phyloP scores from a whole-genome alignment of 2,113 vertebrate genomes.

The Herpetotheres cachinnans region DNA sequence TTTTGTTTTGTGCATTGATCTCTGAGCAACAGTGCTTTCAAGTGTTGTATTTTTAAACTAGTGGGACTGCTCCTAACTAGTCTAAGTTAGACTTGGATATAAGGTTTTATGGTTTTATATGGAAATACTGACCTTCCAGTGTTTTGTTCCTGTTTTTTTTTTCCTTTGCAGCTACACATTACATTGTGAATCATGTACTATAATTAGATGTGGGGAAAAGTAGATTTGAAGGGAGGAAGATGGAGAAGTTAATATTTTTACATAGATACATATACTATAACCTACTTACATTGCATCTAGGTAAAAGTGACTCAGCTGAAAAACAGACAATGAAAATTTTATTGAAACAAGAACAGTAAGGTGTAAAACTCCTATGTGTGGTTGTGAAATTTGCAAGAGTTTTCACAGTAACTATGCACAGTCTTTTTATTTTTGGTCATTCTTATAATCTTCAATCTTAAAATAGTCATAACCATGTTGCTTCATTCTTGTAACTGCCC shows the following conservation, averaged over 20 bases:
- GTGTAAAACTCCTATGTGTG: neutral
- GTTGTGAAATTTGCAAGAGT: neutral
- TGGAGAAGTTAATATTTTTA: neutral
- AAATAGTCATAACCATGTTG: neutral
- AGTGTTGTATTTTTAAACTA: neutral
- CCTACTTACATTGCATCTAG: neutral
- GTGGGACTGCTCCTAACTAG: neutral
- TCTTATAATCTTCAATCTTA: neutral
- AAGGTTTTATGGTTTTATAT: neutral
- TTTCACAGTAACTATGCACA: neutral
- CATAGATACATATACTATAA: neutral
- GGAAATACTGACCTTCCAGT: neutral
- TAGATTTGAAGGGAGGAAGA: neutral
- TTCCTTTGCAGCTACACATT: neutral
- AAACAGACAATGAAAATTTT: neutral
- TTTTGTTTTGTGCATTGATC: neutral
- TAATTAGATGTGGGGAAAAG: neutral
- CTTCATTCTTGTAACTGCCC: neutral
- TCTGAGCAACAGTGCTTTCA: neutral
- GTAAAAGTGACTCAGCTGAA: neutral
- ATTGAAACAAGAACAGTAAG: neutral
- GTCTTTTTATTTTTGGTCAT: neutral
- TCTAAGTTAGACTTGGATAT: neutral
- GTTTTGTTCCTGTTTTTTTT: neutral
- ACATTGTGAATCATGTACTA: neutral